These are phyloP conservation scores for Sinocyclocheilus anshuiensis DNA, from an alignment of 2,113 vertebrate genomes.

Conservation along the genomic window DNA sequence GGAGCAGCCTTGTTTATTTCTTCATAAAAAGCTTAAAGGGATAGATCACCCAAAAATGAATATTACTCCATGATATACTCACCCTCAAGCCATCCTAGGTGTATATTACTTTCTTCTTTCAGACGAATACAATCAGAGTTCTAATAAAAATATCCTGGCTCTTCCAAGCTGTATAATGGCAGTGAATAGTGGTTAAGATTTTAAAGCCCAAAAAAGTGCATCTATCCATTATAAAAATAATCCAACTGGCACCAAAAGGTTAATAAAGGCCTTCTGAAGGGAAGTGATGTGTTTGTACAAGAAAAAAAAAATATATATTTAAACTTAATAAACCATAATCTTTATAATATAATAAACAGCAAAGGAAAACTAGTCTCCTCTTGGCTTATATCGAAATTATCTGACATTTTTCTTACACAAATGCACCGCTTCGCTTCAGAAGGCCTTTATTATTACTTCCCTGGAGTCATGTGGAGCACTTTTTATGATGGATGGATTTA, in stretches of 20 bases:
- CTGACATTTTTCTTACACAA: too few relatives aligned
- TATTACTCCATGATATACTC: not conserved
- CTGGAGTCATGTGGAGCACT: too few relatives aligned
- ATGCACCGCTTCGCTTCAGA: too few relatives aligned
- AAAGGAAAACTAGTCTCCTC: too few relatives aligned
- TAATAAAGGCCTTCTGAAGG: not conserved
- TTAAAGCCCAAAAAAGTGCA: not conserved
- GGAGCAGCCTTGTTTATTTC: not conserved
- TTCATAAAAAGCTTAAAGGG: not conserved
- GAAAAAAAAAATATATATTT: too few relatives aligned
- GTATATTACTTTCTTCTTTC: not conserved
- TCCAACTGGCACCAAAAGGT: not conserved
- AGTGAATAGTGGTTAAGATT: not conserved
- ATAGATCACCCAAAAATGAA: not conserved
- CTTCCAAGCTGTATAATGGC: too few relatives aligned
- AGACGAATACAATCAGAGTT: not conserved
- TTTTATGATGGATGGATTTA: not conserved
- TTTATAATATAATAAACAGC: too few relatives aligned
- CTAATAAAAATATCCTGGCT: too few relatives aligned
- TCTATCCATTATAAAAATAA: not conserved
- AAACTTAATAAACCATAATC: too few relatives aligned
- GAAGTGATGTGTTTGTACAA: too few relatives aligned
- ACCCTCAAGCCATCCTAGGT: not conserved
- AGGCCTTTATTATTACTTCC: too few relatives aligned
- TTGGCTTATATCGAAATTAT: too few relatives aligned